Conservation (phyloP, 2,797 vertebrate genomes). For the Chiloscyllium punctatum region DNA sequence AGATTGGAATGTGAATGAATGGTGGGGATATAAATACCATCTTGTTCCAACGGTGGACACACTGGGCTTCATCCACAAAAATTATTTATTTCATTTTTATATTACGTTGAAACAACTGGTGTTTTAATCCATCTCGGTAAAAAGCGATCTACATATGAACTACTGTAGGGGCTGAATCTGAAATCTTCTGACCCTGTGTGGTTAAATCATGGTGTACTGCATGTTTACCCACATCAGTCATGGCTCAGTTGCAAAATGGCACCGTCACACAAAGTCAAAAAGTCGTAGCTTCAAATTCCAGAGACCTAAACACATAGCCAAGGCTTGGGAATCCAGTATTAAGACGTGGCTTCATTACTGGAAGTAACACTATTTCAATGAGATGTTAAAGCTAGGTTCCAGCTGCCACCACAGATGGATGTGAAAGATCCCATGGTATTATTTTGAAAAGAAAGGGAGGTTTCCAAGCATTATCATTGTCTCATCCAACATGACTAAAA, state of each 20-base stretch:
- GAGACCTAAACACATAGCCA: neutral
- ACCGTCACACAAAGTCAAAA: neutral
- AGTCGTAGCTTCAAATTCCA: neutral
- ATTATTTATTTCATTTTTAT: neutral
- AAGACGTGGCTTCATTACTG: neutral
- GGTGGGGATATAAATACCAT: neutral
- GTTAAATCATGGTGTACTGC: neutral
- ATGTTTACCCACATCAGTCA: neutral
- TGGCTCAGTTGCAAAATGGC: neutral
- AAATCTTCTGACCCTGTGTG: neutral
- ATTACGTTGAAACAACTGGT: neutral
- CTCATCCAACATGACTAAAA: neutral
- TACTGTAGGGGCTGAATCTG: neutral
- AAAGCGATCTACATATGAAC: neutral
- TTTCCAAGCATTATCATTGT: neutral
- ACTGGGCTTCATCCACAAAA: no score
- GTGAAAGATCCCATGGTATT: neutral
- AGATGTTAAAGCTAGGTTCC: neutral
- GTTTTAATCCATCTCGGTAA: neutral
- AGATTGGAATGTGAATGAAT: neutral
- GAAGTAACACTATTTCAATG: neutral
- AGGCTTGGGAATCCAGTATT: neutral
- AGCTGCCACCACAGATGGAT: neutral
- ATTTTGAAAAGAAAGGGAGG: neutral
- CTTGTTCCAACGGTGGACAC: no score